These are phyloP conservation scores for Ptilorrhoa leucosticta DNA, from an alignment of 2,113 vertebrate species.

Conservation along the genomic window DNA sequence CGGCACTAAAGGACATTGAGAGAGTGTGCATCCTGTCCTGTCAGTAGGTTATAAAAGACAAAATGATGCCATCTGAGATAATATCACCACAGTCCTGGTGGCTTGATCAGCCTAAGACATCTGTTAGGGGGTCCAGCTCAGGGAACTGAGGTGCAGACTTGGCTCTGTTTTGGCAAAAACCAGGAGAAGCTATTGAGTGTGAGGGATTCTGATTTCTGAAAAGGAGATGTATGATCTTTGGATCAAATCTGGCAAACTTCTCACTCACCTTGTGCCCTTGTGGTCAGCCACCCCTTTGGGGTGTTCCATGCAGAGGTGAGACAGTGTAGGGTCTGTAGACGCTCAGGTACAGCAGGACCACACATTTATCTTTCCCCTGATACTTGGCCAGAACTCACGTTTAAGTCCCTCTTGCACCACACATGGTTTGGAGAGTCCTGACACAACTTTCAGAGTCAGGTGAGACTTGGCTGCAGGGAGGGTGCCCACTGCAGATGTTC, in stretches of 20 bases:
- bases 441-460: not conserved
- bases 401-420: not conserved
- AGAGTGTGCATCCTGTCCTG: not conserved
- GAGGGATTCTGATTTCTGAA: not conserved
- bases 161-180: not conserved
- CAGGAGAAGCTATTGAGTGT: not conserved
- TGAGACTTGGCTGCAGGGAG: not conserved
- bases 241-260: not conserved
- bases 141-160: not conserved
- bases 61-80: not conserved
- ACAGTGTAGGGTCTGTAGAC: not conserved
- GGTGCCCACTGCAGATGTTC: not conserved
- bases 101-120: not conserved
- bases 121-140: not conserved
- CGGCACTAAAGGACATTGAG: not conserved
- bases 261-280: not conserved
- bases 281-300: not conserved
- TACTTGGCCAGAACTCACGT: not conserved
- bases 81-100: not conserved
- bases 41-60: not conserved
- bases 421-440: not conserved
- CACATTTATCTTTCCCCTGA: rapidly evolving
- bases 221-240: not conserved
- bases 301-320: not conserved
- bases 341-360: not conserved